These are phyloP conservation scores for Rhynchonycteris naso DNA, from an alignment of 2,797 vertebrate species.

Conservation along the genomic window DNA sequence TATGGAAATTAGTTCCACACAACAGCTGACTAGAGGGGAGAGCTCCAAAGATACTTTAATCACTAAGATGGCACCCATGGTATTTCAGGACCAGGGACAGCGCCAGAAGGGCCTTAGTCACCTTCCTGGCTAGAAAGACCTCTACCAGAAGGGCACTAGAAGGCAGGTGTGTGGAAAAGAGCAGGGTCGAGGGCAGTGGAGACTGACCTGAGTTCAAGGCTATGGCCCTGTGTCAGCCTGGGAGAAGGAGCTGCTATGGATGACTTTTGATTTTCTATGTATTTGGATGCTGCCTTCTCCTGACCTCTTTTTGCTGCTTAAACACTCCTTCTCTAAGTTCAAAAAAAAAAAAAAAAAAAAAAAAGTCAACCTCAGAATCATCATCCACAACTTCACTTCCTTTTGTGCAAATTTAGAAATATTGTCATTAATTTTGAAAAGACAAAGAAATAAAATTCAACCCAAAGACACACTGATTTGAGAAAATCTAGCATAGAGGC, in stretches of 20 bases:
- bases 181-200: not conserved
- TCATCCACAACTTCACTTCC: not conserved
- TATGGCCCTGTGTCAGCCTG: not conserved
- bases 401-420: slow-evolving; percentile 15
- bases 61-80: slow-evolving; percentile 1
- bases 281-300: not conserved
- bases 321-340: slow-evolving; percentile 31
- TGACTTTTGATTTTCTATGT: not conserved
- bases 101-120: not conserved
- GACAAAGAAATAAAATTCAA: not conserved
- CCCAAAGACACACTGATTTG: not conserved
- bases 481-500: not conserved
- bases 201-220: not conserved
- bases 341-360: not conserved
- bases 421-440: not conserved
- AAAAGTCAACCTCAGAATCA: not conserved
- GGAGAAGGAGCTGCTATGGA: not conserved
- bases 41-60: slow-evolving; percentile 55
- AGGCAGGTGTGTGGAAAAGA: not conserved
- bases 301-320: slow-evolving; percentile 11
- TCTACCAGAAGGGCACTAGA: not conserved
- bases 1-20: slow-evolving; percentile 81
- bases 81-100: slow-evolving; percentile 72
- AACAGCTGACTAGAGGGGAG: slow-evolving; percentile 72
- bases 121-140: not conserved